Evolutionary conservation across 2,113 vertebrate species (phyloP).

Genomic region (Lethenteron reissneri): DNA sequence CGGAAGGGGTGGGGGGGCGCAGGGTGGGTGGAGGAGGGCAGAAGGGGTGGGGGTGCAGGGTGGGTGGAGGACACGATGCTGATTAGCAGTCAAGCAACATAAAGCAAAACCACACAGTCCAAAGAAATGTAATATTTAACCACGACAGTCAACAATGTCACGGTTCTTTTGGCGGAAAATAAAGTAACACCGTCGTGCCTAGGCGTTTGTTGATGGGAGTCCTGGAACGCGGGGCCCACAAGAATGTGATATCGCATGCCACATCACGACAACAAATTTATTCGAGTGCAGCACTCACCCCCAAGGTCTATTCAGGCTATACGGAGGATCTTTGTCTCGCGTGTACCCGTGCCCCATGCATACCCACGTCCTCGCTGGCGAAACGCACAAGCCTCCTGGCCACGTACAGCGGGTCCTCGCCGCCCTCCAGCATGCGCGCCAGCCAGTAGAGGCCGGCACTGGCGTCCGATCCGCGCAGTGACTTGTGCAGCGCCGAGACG

Average conservation of each 20-base stretch:
- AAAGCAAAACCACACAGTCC: too few relatives aligned
- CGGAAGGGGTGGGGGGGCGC: background rate
- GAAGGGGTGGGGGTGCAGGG: background rate
- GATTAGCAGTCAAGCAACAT: background rate
- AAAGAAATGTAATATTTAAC: too few relatives aligned
- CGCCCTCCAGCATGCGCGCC: slow-evolving; percentile 87
- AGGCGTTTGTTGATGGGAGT: too few relatives aligned
- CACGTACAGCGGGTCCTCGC: slow-evolving; percentile 76
- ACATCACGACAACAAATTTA: too few relatives aligned
- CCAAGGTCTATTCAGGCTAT: too few relatives aligned
- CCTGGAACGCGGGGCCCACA: too few relatives aligned
- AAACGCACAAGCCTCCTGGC: slow-evolving; percentile 76
- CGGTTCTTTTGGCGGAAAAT: too few relatives aligned
- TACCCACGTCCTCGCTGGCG: slow-evolving; percentile 85
- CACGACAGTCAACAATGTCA: too few relatives aligned
- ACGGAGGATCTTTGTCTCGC: too few relatives aligned
- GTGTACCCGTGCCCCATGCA: slow-evolving; percentile 10
- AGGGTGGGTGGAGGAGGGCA: background rate
- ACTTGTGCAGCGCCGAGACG: slow-evolving; percentile 85
- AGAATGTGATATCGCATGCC: too few relatives aligned
- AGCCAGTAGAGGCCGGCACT: slow-evolving; percentile 89
- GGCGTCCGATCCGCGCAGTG: slow-evolving; percentile 73
- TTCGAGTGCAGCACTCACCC: too few relatives aligned
- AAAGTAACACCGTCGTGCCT: too few relatives aligned
- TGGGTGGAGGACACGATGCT: background rate